phyloP scores from a whole-genome alignment of 1,140 invertebrate species.

The Aplysia californica region DNA sequence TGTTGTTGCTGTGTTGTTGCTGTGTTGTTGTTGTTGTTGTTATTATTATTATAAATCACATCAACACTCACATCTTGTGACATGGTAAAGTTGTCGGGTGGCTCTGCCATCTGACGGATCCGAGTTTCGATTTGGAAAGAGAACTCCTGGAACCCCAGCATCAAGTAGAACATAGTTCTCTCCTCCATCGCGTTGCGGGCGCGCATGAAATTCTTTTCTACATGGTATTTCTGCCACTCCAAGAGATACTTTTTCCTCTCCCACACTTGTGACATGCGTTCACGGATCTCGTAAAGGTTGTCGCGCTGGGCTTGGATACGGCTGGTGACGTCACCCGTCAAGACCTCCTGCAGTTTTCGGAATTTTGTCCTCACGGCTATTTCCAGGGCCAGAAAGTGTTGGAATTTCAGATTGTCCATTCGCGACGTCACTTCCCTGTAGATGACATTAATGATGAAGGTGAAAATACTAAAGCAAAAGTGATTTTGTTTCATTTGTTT shows the following conservation, averaged over 20 bases:
- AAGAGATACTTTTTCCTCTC: slow-evolving; percentile 35
- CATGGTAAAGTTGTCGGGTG: no score
- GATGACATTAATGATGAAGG: no score
- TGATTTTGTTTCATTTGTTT: no score
- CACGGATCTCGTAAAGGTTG: not conserved
- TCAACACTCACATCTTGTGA: no score
- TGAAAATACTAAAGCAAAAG: no score
- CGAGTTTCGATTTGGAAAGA: slow-evolving; percentile 29
- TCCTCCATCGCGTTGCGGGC: slow-evolving; percentile 50
- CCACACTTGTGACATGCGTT: not conserved
- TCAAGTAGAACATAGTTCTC: slow-evolving; percentile 40
- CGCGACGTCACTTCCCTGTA: not conserved
- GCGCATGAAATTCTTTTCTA: slow-evolving; percentile 47
- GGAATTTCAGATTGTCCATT: not conserved
- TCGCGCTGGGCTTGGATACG: not conserved
- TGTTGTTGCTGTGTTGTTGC: no score
- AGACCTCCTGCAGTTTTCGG: not conserved
- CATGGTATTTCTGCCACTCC: slow-evolving; percentile 40
- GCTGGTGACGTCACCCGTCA: not conserved
- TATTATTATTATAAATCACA: no score
- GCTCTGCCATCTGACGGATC: no score
- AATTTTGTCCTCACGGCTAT: not conserved
- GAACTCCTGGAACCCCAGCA: slow-evolving; percentile 45
- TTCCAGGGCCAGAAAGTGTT: not conserved
- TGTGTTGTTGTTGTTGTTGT: no score